Base-by-base conservation (phyloP, 2,888 invertebrate species). In the Nomada flava region DNA sequence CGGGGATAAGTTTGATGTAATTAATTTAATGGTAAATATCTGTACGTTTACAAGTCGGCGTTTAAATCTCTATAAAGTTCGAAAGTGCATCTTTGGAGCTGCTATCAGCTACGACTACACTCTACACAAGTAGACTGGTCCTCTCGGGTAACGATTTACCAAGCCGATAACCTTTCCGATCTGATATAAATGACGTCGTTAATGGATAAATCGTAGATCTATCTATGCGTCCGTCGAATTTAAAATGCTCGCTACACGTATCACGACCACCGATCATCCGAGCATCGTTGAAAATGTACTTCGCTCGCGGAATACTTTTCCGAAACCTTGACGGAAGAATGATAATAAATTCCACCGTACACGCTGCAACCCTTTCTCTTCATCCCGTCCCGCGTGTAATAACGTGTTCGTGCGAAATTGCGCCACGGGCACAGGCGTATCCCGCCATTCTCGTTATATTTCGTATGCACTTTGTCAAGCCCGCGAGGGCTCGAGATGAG, bases 391-490 rank as follows among this genome's bases (percentile, higher is more conserved):
- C 47, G 36, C 23, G 10, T 20, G 80, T 68, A 71, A 71, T 75
- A 80, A 71, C 81, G 75, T 42, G 80, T 47, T 68, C 71, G 67
- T 53, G 82, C 57, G 71, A 80, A 72, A 76, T 82, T 75, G 68
- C 82, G n/a, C 26, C 62, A 44, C 52, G 70, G 70, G 29, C 65
- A 77, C 75, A 64, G 44, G 36, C 65, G 68, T 76, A 62, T 78
- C 75, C 70, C 64, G 47, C 9, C 70, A 65, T 78, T 70, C 76
- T 86, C 82, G 75, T 81, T 86, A 83, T 82, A 78, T 82, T 76
- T 79, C 78, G 72, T 78, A 72, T 79, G 83, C 83, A 83, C 82
- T 82, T 82, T 72, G 76, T 82, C 82, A 76, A 80, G 81, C 72
- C 73, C n/a, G 59, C 23, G 42, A 53, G 57, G 23, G 47, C 77